phyloP scores from a whole-genome alignment of 1,140 invertebrate genomes.

The Rhagoletis zephyria region DNA sequence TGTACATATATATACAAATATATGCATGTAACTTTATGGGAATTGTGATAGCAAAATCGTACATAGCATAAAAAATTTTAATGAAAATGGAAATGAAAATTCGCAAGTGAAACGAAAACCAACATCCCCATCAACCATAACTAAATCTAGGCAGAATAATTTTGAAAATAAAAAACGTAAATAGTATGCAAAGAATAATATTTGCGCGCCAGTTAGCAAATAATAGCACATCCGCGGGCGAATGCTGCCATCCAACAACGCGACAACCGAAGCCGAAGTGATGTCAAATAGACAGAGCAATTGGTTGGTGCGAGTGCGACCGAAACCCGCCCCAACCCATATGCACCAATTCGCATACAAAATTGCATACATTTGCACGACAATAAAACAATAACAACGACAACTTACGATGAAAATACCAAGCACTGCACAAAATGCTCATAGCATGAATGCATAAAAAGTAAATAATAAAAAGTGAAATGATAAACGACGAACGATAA shows the following conservation, averaged over 20 bases:
- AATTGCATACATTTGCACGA: background rate
- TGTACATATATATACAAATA: no score
- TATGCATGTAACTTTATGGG: no score
- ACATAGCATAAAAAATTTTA: background rate
- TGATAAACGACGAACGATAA: no score
- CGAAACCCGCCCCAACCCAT: background rate
- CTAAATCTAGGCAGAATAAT: no score
- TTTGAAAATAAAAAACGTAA: background rate
- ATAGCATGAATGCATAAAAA: background rate
- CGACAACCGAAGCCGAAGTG: background rate
- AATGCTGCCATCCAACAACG: background rate
- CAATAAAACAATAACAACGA: slow-evolving; percentile 11
- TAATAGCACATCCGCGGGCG: background rate
- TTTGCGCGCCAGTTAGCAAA: slow-evolving; percentile 35
- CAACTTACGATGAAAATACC: background rate
- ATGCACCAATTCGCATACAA: no score
- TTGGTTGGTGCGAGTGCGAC: background rate
- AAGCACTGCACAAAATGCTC: background rate
- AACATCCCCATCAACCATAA: no score
- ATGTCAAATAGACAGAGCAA: background rate
- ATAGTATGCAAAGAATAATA: background rate
- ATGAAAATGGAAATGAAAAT: background rate
- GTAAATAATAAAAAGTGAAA: background rate
- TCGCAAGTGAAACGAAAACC: background rate
- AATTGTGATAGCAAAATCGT: no score